Evolutionary conservation across 2,888 invertebrate genomes (phyloP).

Genomic region (Electrophaes corylata): DNA sequence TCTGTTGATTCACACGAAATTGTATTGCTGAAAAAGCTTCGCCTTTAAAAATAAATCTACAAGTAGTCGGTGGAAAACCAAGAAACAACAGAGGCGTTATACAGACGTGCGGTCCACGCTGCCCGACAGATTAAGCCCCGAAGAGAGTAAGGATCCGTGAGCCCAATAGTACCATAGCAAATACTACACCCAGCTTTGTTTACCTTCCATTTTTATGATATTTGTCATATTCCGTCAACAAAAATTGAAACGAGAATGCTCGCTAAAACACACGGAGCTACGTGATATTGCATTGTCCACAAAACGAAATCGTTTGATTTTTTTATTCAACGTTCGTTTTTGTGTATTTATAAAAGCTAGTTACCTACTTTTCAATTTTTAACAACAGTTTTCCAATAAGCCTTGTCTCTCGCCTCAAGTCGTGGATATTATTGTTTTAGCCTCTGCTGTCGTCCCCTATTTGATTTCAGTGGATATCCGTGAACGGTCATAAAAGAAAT

Average conservation of each 20-base stretch:
- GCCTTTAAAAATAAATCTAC: constrained; percentile 13
- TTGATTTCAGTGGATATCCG: constrained; percentile 65
- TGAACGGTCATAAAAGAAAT: constrained; percentile 81
- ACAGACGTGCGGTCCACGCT: constrained; percentile 70
- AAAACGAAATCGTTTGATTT: constrained; percentile 4
- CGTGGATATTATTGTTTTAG: constrained; percentile 60
- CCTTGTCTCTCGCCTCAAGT: constrained; percentile 31
- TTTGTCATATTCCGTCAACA: constrained; percentile 58
- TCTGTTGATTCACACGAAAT: not conserved
- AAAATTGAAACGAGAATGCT: constrained; percentile 59
- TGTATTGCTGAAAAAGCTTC: not conserved
- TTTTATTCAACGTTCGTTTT: constrained; percentile 5
- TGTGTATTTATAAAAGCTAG: not conserved
- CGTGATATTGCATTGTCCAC: constrained; percentile 5
- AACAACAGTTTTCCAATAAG: constrained; percentile 1
- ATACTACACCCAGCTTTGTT: constrained; percentile 71
- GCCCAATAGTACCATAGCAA: constrained; percentile 70
- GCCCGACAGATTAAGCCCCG: constrained; percentile 72
- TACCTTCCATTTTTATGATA: constrained; percentile 78
- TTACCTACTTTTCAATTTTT: not conserved
- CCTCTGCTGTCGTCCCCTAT: constrained; percentile 50
- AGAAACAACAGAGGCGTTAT: constrained; percentile 70
- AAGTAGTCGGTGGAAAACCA: constrained; percentile 53
- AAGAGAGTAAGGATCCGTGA: constrained; percentile 73
- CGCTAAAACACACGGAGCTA: constrained; percentile 54